Evolutionary conservation across 2,113 vertebrate species (phyloP).

Genomic region (Silurus meridionalis): DNA sequence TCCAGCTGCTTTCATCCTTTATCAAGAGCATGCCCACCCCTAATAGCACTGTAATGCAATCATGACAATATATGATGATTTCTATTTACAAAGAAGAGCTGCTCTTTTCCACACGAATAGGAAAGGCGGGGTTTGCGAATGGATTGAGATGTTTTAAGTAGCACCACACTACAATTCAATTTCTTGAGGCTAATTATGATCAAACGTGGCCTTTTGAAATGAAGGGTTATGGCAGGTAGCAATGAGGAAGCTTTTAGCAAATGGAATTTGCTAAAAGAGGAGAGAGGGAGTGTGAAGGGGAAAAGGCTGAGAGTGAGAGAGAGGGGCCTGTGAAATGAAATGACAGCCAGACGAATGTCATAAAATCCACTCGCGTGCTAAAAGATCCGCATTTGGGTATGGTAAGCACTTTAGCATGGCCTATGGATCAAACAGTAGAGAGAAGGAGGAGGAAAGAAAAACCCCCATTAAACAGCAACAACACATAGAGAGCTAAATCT

Average conservation of each 20-base stretch:
- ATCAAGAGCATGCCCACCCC: constrained; percentile 81
- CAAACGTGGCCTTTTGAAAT: constrained; percentile 71
- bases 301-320: constrained; percentile 43
- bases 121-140: constrained; percentile 59
- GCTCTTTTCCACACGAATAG: constrained; percentile 65
- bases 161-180: constrained; percentile 80
- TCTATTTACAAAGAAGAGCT: constrained; percentile 79
- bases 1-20: constrained; percentile 72
- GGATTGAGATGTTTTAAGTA: constrained; percentile 79
- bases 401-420: constrained; percentile 76
- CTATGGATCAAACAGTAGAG: constrained; percentile 77
- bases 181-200: constrained; percentile 80
- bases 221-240: constrained; percentile 70
- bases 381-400: constrained; percentile 81
- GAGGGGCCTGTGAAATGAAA: constrained; percentile 51
- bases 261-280: constrained; percentile 71
- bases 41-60: constrained; percentile 88
- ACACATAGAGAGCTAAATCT: constrained; percentile 72
- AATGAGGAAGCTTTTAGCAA: constrained; percentile 77
- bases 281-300: constrained; percentile 47
- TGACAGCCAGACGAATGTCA: constrained; percentile 74
- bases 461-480: constrained; percentile 80
- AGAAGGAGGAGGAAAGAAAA: constrained; percentile 23
- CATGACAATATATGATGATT: constrained; percentile 89
- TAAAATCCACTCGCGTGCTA: constrained; percentile 74